Base-by-base conservation (phyloP, 2,797 vertebrate species). In the Gallinago stenura region DNA sequence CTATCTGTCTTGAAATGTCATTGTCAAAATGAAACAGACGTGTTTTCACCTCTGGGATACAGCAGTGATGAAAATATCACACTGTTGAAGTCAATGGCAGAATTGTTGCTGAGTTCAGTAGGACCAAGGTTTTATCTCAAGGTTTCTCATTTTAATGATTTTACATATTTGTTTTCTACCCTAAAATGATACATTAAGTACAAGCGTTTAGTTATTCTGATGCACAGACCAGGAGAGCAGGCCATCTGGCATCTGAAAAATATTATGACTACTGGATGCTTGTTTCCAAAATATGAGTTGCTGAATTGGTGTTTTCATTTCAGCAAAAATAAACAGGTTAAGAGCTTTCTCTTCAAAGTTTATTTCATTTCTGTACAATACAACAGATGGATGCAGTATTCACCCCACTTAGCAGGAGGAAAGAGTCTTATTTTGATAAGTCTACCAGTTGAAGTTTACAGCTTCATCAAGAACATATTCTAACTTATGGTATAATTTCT, bases 211-310 rank as follows among this genome's bases (percentile, higher is more conserved):
- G 10, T 92, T 80, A 41, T 76, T 78, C 57, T 78, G 31, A 54
- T 2, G 0, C 5, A 4, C 20, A 68, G 37, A 80, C 12, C 60
- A 93, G 72, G 69, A 89, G 56, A 80, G 54, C 64, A 75, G 61
- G 35, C 86, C 88, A 90, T 86, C 80, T 94, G 86, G 69, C 54
- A 81, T 78, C 58, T 43, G 31, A 76, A 95, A 93, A 93, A 62
- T 84, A 69, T 91, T 95, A 21, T 82, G 90, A 87, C 70, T 92
- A 33, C 39, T 65, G 20, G 30, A 90, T 33, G 30, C 22, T 84
- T 92, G 70, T 92, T 95, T 93, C 39, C 57, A 45, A 76, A 90
- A 93, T 51, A 76, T 15, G 22, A 72, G 20, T 79, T 84, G 45
- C 54, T 83, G 77, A 39, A 70, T 25, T 64, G 35, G 6, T 87